Evolutionary conservation across 2,888 invertebrate genomes (phyloP), one percentile per base, ranked within the genome.

Genomic region (Archips crataeganus): DNA sequence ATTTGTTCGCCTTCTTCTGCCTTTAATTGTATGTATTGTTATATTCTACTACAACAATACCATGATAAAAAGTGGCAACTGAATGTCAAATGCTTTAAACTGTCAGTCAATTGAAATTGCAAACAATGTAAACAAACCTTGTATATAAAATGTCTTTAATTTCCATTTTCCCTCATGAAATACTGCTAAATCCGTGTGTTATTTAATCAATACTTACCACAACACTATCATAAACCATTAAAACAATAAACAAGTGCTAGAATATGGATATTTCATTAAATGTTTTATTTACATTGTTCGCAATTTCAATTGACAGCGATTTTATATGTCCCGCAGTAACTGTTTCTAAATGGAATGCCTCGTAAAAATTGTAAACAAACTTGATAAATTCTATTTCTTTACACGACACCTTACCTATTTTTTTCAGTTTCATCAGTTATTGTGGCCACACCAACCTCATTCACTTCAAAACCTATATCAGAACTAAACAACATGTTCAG

Each of bases 1-100:
- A 92, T 94, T 77, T 94, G 94, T 78, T 88, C 92, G 3, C 94
- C 94, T 2, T 82, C 86, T 36, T 82, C 87, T 1, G 57, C 32
- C 8, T 89, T 90, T 78, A 78, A 80, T 47, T 85, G 92, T 93
- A 82, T 84, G 89, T 87, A 77, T 71, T 42, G 9, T 9, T 42
- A 42, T 39, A 6, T 39, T 8, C 2, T 8, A 39, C 39, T 39
- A 49, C n/a, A 49, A n/a, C 9, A 4, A 3, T 49, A 9, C 49
- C n/a, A 51, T 51, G 49, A 51, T 23, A 49, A 49, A 49, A 49
- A 5, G 13, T 13, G n/a, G 4, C 0, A 13, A n/a, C 13, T n/a
- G 5, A 5, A n/a, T 13, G 2, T 1, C 49, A 49, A 49, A 13
- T 11, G 23, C 23, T 13, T 13, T n/a, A n/a, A n/a, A n/a, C n/a